A percentile compares a stretch with the other conserved stretches of the same genome.
phyloP scores from a whole-genome alignment of 2,888 invertebrate species.

The Capitulum mitella region DNA sequence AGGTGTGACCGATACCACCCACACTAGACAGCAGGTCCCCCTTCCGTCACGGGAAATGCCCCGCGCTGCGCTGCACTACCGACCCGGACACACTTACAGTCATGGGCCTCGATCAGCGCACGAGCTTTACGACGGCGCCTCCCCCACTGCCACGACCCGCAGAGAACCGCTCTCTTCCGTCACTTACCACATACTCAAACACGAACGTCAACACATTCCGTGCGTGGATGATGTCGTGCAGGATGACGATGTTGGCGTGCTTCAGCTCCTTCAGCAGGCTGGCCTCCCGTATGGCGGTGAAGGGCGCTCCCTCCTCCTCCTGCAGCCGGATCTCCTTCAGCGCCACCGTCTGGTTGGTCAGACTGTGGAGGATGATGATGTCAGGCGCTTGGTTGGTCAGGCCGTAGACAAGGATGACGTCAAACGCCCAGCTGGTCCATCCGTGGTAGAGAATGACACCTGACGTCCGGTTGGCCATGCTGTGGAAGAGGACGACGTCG shows the following conservation, averaged over 20 bases:
- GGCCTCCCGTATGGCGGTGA: constrained; percentile 97
- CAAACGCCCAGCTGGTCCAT: too few species aligned
- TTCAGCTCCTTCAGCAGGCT: constrained; percentile 96
- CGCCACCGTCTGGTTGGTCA: constrained; percentile 97
- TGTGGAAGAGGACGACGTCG: too few species aligned
- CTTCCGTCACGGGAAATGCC: too few species aligned
- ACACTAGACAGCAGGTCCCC: too few species aligned
- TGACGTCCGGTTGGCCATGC: too few species aligned
- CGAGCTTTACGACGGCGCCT: not conserved
- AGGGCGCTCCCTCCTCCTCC: constrained; percentile 98
- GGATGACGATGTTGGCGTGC: constrained; percentile 96
- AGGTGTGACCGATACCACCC: too few species aligned
- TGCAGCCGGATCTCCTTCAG: constrained; percentile 98
- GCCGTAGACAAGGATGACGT: too few species aligned
- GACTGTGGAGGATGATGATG: constrained; percentile 51
- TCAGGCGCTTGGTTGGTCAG: too few species aligned
- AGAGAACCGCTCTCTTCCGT: not conserved
- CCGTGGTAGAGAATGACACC: too few species aligned
- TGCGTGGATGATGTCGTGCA: constrained; percentile 98
- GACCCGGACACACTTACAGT: too few species aligned
- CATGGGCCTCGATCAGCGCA: too few species aligned
- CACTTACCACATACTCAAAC: constrained; percentile 67
- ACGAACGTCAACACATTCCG: constrained; percentile 97
- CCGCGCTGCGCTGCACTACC: too few species aligned
- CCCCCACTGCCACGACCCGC: not conserved